Conservation (phyloP, 2,888 invertebrate species). For the Melieria picta region DNA sequence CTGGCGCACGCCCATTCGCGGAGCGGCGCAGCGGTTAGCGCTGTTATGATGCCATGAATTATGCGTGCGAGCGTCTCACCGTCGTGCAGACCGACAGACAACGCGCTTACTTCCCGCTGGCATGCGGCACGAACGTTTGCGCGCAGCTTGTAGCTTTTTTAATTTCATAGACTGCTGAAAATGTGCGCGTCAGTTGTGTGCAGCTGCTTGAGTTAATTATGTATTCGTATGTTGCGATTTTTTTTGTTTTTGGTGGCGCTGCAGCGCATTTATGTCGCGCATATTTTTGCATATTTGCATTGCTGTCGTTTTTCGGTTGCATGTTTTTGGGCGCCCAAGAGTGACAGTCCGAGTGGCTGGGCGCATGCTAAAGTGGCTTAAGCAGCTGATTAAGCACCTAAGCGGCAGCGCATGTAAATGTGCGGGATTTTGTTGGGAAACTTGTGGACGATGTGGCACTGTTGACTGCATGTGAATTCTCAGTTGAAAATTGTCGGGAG, state of each 20-base stretch:
- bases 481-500: too few relatives aligned
- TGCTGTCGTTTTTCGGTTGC: neutral
- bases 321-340: neutral
- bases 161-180: constrained; percentile 17
- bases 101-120: neutral
- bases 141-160: constrained; percentile 1
- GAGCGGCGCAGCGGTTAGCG: constrained; percentile 1
- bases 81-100: too few relatives aligned
- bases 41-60: constrained; percentile 2
- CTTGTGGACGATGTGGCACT: too few relatives aligned
- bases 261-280: too few relatives aligned
- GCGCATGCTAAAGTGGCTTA: too few relatives aligned
- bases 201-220: constrained; percentile 7
- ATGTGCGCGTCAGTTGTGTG: neutral
- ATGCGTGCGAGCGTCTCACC: constrained; percentile 7
- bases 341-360: too few relatives aligned
- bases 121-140: neutral
- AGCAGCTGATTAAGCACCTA: too few relatives aligned
- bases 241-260: constrained; percentile 6
- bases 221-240: constrained; percentile 26
- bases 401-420: too few relatives aligned
- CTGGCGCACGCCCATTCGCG: constrained; percentile 9
- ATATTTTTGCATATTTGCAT: too few relatives aligned
- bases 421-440: too few relatives aligned
- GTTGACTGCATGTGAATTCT: too few relatives aligned